Conservation (phyloP, 2,797 vertebrate genomes). For the Acanthurus lineatus region DNA sequence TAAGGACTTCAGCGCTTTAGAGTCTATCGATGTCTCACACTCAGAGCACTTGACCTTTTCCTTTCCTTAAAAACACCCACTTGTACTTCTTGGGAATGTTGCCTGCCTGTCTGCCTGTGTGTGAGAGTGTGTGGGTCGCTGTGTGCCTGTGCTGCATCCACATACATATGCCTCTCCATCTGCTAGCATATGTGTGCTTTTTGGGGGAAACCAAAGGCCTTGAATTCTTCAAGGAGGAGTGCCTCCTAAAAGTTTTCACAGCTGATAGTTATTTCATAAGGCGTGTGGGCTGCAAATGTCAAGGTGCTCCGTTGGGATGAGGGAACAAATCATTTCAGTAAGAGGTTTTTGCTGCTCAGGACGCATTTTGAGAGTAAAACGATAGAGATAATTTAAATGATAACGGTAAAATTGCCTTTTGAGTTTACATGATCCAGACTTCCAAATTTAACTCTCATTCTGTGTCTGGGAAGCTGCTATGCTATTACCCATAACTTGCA, state of each 20-base stretch:
- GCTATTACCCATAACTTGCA: conserved; percentile 20
- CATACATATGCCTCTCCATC: conserved; percentile 68
- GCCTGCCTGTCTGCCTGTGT: conserved; percentile 2
- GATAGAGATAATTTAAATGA: conserved; percentile 32
- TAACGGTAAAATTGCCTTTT: conserved; percentile 22
- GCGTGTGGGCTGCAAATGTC: conserved; percentile 47
- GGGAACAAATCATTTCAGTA: conserved; percentile 32
- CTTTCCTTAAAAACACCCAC: conserved; percentile 51
- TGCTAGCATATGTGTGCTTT: conserved; percentile 44
- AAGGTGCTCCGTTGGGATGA: conserved; percentile 30
- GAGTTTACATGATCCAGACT: conserved; percentile 36
- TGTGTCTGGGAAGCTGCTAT: conserved; percentile 31
- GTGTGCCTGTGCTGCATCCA: conserved; percentile 27
- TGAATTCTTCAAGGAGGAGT: conserved; percentile 72
- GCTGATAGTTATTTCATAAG: conserved; percentile 73
- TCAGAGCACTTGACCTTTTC: conserved; percentile 55
- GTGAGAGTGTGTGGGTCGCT: background rate
- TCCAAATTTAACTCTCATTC: conserved; percentile 36
- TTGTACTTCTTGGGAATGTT: conserved; percentile 38
- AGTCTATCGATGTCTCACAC: conserved; percentile 34
- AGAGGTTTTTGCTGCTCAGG: conserved; percentile 4
- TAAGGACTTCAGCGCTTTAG: conserved; percentile 28
- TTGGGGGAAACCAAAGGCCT: conserved; percentile 21
- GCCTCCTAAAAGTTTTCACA: conserved; percentile 71
- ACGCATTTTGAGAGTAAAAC: conserved; percentile 24